Evolutionary conservation across 2,888 invertebrate genomes (phyloP), one percentile per base, ranked within the genome.

Genomic region (Colostygia pectinataria): DNA sequence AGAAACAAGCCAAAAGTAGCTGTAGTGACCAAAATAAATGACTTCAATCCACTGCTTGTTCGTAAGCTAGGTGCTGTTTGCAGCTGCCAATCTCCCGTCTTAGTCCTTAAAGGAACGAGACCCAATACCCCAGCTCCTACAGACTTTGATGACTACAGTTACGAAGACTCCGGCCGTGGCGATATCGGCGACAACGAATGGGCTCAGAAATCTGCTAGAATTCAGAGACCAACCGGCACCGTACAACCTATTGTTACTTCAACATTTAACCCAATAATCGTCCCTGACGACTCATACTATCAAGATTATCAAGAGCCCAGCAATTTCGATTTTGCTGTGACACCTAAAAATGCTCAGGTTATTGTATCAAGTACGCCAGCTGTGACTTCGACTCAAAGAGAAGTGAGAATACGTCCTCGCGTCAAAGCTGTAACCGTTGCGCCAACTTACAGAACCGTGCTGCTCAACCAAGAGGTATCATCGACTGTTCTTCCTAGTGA

Each of bases 61-160:
- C 91, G 93, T 28, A 95, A 95, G 80, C 80, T 95, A 7, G 94
- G 94, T 2, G 94, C 94, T 2, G 94, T 94, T 41, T 95, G 95
- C 60, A 94, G 94, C 43, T 95, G 95, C 66, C 91, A 91, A 56
- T 92, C 93, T 0, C 92, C 92, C 34, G 80, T 91, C 0, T 61
- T 93, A 24, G 80, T 85, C 14, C 74, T 92, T 0, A 87, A 91
- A 64, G 91, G 91, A 61, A 86, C 65, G 53, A 80, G 83, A 60
- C 88, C 88, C 2, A 78, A 68, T 44, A 63, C 65, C 4, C 78
- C 79, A 55, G 57, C 59, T n/a, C 65, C 73, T 44, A 71, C 70
- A 65, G 72, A 80, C 40, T 63, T 66, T n/a, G 74, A 74, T 15
- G 77, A 81, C 55, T 81, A 80, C 47, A 77, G 68, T 5, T 80